Conservation (phyloP, 2,113 vertebrate genomes). For the Rhipidura dahli region DNA sequence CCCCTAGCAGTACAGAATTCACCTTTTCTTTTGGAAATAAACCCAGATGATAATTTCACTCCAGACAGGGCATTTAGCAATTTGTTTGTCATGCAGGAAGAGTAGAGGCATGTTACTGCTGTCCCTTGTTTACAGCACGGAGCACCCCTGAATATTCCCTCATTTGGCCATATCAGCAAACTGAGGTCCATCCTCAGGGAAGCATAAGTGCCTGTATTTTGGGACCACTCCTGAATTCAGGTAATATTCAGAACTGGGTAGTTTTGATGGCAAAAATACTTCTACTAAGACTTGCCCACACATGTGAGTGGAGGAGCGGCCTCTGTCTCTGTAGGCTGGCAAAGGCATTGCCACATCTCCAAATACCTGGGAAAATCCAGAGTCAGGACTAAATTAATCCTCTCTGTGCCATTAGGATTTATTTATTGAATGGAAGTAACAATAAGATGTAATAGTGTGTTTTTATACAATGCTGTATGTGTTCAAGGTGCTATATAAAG, state of each 20-base stretch:
- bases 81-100: background rate
- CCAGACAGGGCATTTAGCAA: background rate
- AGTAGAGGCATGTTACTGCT: background rate
- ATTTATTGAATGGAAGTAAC: background rate
- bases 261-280: background rate
- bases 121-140: background rate
- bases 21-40: conserved; percentile 18
- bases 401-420: background rate
- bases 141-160: background rate
- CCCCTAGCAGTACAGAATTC: background rate
- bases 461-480: background rate
- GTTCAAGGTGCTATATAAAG: background rate
- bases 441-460: background rate
- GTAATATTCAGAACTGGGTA: background rate
- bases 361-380: background rate
- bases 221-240: background rate
- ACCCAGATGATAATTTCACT: background rate
- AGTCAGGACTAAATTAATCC: background rate
- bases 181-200: background rate
- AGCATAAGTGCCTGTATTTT: background rate
- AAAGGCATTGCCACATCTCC: background rate
- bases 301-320: background rate
- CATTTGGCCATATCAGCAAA: background rate
- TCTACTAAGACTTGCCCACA: background rate
- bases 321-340: fast-evolving